A percentile compares a stretch with the other conserved stretches of the same genome.
These are phyloP conservation scores for Drosophila seguyi DNA, from an alignment of 1,140 invertebrate species.

Conservation along the genomic window DNA sequence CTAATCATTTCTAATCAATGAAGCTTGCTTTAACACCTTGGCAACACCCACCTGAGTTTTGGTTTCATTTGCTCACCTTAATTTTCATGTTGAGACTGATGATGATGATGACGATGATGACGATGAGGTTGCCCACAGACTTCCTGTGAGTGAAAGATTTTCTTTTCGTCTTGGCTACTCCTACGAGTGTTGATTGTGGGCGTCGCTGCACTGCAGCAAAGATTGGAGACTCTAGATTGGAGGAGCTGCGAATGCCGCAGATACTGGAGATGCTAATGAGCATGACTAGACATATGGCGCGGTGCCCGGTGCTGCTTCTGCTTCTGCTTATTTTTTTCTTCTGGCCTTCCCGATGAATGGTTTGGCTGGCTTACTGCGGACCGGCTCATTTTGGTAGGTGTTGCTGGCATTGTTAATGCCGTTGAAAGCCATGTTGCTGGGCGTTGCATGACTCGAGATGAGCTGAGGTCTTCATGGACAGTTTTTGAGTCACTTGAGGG, in stretches of 20 bases:
- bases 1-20: conserved; percentile 22
- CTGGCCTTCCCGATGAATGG: conserved; percentile 17
- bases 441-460: conserved; percentile 50
- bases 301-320: not conserved
- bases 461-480: not conserved
- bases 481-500: conserved; percentile 3
- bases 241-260: conserved; percentile 13
- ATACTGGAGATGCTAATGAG: conserved; percentile 71
- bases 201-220: conserved; percentile 52
- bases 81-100: conserved; percentile 31
- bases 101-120: conserved; percentile 15
- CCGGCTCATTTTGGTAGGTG: conserved; percentile 60
- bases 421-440: conserved; percentile 57
- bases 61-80: conserved; percentile 31
- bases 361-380: conserved; percentile 12
- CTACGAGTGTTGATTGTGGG: conserved; percentile 51
- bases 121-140: conserved; percentile 61
- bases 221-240: conserved; percentile 17
- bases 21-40: conserved; percentile 25
- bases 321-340: conserved; percentile 2
- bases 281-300: conserved; percentile 75
- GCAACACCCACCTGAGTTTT: conserved; percentile 64
- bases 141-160: conserved; percentile 75
- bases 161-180: conserved; percentile 50
- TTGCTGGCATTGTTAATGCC: conserved; percentile 58